Conservation (phyloP, 2,888 invertebrate genomes). For the Marronus borbonicus region DNA sequence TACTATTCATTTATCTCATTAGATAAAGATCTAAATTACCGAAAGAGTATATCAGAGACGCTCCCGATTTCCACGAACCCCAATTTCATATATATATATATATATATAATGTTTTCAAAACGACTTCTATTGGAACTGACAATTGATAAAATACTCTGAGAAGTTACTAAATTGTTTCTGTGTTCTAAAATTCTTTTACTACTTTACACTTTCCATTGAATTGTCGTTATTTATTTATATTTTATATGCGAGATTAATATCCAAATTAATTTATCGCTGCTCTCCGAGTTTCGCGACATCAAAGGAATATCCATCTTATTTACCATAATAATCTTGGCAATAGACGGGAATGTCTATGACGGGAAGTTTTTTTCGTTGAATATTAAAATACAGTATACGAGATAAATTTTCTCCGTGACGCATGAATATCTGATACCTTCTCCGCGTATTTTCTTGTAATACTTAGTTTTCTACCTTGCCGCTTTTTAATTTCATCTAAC, state of each 20-base stretch:
- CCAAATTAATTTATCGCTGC: background rate
- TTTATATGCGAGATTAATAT: background rate
- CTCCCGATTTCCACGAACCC: too few species aligned
- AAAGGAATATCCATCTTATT: background rate
- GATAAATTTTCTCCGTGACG: background rate
- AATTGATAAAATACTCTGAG: too few species aligned
- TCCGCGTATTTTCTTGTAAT: constrained; percentile 2
- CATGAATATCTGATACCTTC: background rate
- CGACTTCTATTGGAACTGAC: too few species aligned
- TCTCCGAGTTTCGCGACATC: background rate
- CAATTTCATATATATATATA: too few species aligned
- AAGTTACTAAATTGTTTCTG: too few species aligned
- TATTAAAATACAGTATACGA: constrained; percentile 14
- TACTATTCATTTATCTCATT: too few species aligned
- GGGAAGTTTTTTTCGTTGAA: background rate
- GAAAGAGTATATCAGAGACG: too few species aligned
- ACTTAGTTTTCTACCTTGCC: constrained; percentile 4
- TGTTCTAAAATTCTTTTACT: too few species aligned
- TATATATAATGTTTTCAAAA: too few species aligned
- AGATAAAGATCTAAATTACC: too few species aligned
- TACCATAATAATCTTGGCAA: background rate
- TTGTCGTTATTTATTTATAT: too few species aligned
- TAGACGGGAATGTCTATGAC: background rate
- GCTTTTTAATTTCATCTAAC: constrained; percentile 37
- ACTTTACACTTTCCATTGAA: too few species aligned